Evolutionary conservation across 2,113 vertebrate genomes (phyloP), one percentile per base, ranked within the genome.

Genomic region (Microtus oregoni): DNA sequence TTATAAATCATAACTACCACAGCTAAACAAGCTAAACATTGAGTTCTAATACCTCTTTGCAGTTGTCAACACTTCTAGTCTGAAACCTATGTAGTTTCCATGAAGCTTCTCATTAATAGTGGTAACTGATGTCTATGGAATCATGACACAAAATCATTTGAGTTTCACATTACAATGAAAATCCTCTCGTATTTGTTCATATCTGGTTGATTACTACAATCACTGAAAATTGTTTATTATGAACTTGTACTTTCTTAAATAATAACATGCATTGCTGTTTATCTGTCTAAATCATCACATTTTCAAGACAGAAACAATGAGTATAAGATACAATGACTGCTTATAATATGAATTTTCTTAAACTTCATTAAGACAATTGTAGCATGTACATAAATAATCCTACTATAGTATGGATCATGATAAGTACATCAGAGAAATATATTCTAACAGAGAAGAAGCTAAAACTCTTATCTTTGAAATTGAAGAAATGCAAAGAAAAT

Each of bases 101-200:
- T 0, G 7, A 35, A 70, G 30, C 8, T 63, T 9, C 47, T 17
- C 12, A 0, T 5, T 10, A 14, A 5, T 14, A 20, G 7, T 20
- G 5, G 15, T 86, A 82, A 5, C 7, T 35, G 3, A 20, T 41
- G 0, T 32, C 55, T 32, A 26, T 13, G 35, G 47, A 61, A 13
- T 52, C 17, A 20, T 0, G 7, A 50, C 17, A 30, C 15, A 76
- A 75, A 38, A 12, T 35, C 7, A 2, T 2, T 12, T 15, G 12
- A 17, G 6, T 22, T 44, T 67, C 24, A 75, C 1, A n/a, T 63
- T 44, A 26, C 19, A 77, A 38, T 77, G 6, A 55, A 10, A 44
- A 6, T 67, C 61, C 9, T 58, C 30, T 38, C 30, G 47, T 7
- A 79, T 6, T 30, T 41, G 14, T 55, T n/a, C 38, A 11, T 10